These are phyloP conservation scores for Willowsia nigromaculata DNA, from an alignment of 2,888 invertebrate genomes.

Conservation along the genomic window DNA sequence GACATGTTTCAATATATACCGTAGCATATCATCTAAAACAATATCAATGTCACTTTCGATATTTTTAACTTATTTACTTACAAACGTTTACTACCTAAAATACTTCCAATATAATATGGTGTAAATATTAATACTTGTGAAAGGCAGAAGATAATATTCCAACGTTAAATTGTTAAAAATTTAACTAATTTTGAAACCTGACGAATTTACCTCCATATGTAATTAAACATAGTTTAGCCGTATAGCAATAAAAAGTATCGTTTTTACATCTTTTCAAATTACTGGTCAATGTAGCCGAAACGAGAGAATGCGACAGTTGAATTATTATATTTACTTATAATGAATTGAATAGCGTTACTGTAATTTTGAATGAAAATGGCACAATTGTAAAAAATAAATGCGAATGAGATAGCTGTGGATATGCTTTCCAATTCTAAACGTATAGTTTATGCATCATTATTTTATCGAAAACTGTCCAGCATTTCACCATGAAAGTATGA, in stretches of 20 bases:
- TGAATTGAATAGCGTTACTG: too few relatives aligned
- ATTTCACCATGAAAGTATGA: too few relatives aligned
- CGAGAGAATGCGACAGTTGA: not conserved
- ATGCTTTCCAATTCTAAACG: too few relatives aligned
- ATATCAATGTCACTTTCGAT: constrained; percentile 1
- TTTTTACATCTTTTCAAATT: not conserved
- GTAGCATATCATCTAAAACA: constrained; percentile 8
- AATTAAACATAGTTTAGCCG: not conserved
- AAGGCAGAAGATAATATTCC: too few relatives aligned
- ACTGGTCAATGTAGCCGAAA: not conserved
- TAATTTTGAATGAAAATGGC: too few relatives aligned
- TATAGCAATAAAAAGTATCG: constrained; percentile 6
- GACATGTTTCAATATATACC: not conserved
- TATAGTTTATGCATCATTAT: too few relatives aligned
- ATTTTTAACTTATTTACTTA: not conserved
- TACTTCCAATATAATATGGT: not conserved
- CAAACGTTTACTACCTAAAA: not conserved
- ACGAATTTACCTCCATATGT: constrained; percentile 20
- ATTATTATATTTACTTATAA: too few relatives aligned
- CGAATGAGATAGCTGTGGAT: too few relatives aligned
- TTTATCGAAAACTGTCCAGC: too few relatives aligned
- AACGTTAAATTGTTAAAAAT: not conserved
- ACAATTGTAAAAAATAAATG: too few relatives aligned
- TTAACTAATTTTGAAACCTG: constrained; percentile 8
- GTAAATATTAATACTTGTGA: not conserved